Conservation (phyloP, 1,140 invertebrate species). For the Bactericera cockerelli region DNA sequence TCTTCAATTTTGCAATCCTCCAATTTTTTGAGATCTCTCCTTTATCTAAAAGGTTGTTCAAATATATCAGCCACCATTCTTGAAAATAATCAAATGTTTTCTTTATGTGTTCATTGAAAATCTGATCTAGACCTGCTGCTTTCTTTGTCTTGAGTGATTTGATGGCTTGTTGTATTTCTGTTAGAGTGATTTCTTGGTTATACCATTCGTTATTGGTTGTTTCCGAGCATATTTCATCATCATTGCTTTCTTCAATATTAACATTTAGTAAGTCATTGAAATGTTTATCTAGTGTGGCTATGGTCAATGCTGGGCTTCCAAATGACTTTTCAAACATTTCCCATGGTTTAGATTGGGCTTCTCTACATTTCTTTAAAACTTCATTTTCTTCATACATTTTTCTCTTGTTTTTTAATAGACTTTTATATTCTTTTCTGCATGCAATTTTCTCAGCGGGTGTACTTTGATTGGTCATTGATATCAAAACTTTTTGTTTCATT, state of each 20-base stretch:
- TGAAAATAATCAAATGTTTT: neutral
- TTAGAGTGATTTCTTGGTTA: neutral
- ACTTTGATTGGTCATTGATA: too few relatives aligned
- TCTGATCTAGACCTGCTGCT: conserved; percentile 2
- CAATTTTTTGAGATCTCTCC: neutral
- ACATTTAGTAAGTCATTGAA: neutral
- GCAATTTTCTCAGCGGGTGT: too few relatives aligned
- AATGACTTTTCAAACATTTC: neutral
- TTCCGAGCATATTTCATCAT: neutral
- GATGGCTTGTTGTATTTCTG: neutral
- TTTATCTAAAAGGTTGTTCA: neutral
- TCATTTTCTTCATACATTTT: too few relatives aligned
- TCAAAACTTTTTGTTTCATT: too few relatives aligned
- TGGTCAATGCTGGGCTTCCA: neutral
- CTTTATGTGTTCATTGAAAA: conserved; percentile 10
- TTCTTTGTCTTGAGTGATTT: conserved; percentile 5
- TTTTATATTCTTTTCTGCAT: too few relatives aligned
- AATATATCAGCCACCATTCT: neutral
- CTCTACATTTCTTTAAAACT: too few relatives aligned
- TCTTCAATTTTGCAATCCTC: neutral
- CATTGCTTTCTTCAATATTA: neutral
- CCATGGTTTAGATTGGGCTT: neutral
- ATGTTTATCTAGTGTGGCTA: neutral
- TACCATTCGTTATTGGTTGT: neutral
- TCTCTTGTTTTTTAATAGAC: too few relatives aligned